Base-by-base conservation (phyloP, 2,888 invertebrate species). In the Athalia cordata region DNA sequence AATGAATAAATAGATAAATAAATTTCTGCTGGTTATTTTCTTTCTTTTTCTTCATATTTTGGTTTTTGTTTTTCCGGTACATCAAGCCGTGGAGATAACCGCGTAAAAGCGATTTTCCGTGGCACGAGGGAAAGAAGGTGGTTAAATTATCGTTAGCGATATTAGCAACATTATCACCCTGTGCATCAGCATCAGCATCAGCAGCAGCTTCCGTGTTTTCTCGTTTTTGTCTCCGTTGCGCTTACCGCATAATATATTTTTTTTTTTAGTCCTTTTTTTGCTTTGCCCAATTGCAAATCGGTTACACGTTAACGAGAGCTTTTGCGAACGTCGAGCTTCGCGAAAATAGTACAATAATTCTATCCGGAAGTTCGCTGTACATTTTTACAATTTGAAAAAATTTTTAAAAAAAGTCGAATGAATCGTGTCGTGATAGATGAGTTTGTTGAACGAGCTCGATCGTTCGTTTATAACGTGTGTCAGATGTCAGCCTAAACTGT, bases 101-200 rank as follows among this genome's bases (percentile, higher is more conserved):
- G 66, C 43, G 9, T 8, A 13, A n/a, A n/a, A n/a, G 8, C 43
- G 8, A 45, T 66, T 47, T 66, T 5, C 11, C 47, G 4, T 8
- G 3, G 11, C 4, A 66, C 8, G 15, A 66, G 15, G 66, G 45
- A 4, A 8, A 9, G 66, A 8, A 66, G 9, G 11, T 78, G 81
- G 81, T 86, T 84, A 86, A 86, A 85, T 85, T 81, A 84, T 84
- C 85, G 83, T 85, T 84, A 82, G 81, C 80, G 85, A 85, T 85
- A 86, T 87, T 86, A 84, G 84, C 82, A 79, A 77, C 84, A 84
- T 86, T 87, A 86, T 86, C 85, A 81, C 81, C 77, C 78, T 76
- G 80, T 78, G 80, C 81, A 82, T 80, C 83, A 83, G 29, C 29
- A 29, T 29, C 29, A 47, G 47, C 47, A 7, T 65, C n/a, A n/a